Percentiles rank a stretch among this genome's conserved stretches.
Conservation (phyloP, 2,888 invertebrate species). For the Cryptocephalus primarius region DNA sequence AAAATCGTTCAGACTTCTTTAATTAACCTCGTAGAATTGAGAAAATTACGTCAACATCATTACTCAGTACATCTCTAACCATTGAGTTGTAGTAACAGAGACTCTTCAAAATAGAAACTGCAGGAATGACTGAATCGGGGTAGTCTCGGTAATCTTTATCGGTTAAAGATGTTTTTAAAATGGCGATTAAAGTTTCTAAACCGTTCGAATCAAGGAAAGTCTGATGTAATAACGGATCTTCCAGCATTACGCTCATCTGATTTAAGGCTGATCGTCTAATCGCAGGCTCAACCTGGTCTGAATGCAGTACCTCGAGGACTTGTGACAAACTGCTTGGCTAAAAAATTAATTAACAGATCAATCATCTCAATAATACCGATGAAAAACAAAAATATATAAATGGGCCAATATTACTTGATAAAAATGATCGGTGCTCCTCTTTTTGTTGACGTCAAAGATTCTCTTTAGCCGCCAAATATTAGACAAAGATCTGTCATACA, state of each 20-base stretch:
- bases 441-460: slow-evolving; percentile 29
- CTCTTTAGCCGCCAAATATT: slow-evolving; percentile 35
- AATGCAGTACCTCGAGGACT: slow-evolving; percentile 34
- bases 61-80: slow-evolving; percentile 46
- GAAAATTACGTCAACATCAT: slow-evolving; percentile 36
- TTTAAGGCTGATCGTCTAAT: slow-evolving; percentile 55
- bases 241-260: slow-evolving; percentile 55
- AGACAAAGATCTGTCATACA: slow-evolving; percentile 38
- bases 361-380: neutral
- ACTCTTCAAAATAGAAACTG: slow-evolving; percentile 39
- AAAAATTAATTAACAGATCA: neutral
- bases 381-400: no score
- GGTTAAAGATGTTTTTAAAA: slow-evolving; percentile 37
- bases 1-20: neutral
- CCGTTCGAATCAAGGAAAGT: slow-evolving; percentile 49
- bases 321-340: slow-evolving; percentile 40
- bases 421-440: slow-evolving; percentile 27
- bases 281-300: slow-evolving; percentile 46
- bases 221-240: slow-evolving; percentile 50
- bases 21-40: slow-evolving; percentile 39
- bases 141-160: slow-evolving; percentile 40
- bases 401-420: slow-evolving; percentile 35
- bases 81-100: slow-evolving; percentile 43
- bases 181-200: slow-evolving; percentile 39
- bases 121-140: slow-evolving; percentile 43